Evolutionary conservation across 2,888 invertebrate genomes (phyloP), one percentile per base, ranked within the genome.

Genomic region (Agriopis aurantiaria): DNA sequence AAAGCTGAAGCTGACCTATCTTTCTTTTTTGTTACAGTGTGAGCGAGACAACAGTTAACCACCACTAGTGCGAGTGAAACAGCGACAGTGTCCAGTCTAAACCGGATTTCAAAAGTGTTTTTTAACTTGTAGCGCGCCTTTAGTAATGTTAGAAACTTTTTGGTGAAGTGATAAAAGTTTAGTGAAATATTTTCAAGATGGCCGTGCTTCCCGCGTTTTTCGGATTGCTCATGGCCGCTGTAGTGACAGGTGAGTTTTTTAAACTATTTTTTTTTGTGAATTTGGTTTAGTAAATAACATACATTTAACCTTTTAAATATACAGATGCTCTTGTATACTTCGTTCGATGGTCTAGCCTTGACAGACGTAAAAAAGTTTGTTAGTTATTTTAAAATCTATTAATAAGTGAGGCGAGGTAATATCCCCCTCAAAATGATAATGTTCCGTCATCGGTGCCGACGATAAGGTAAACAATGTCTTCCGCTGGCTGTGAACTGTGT

Each of bases 201-300:
- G 90, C 92, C 71, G 87, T 78, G 70, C 74, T 92, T 89, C 88
- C 92, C 92, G 93, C 92, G 79, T 76, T 92, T 89, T 89, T 93
- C 78, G 91, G 90, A 86, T 85, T 92, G 79, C 78, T 92, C 49
- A 75, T 92, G 83, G 88, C 85, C 65, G 85, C 81, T 73, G 71
- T 87, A 78, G 92, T 91, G 48, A 85, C 90, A 93, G 93, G 93
- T 93, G 76, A 85, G 89, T 72, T 69, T 69, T 75, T 58, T 12
- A 41, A 55, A 64, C 14, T n/a, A n/a, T 11, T 46, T 23, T 48
- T 58, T 45, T n/a, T 7, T 7, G 8, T 40, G 0, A 9, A n/a
- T 51, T 17, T 51, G 51, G 51, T 8, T 17, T 51, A 10, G 3
- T 51, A 51, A n/a, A 9, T 48, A 0, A 5, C 6, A n/a, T 48